Base-by-base conservation (phyloP, 2,888 invertebrate genomes). In the Labia minor region DNA sequence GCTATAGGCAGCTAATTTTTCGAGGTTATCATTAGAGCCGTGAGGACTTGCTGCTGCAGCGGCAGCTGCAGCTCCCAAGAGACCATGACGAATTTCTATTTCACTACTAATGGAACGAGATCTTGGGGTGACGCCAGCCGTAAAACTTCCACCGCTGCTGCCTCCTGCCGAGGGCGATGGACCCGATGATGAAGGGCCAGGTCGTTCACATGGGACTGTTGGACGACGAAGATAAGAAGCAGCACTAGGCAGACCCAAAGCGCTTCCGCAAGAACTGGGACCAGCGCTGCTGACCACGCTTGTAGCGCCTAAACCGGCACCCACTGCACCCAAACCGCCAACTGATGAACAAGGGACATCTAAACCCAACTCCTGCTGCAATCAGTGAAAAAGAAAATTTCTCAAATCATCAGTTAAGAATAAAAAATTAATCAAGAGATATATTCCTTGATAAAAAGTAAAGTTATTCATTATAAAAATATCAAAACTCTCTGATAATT, bases 191-290 rank as follows among this genome's bases (percentile, higher is more conserved):
- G 72, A 68, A 49, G 68, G 68, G 16, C 63, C 26, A 16, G 68
- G 69, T 8, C 67, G 76, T 72, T 72, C 77, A 76, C 67, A 77
- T 73, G 70, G 76, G 72, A 72, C 78, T 76, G 71, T 63, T 16
- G 69, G 69, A 33, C 69, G 33, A 20, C 69, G 66, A 26, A 70
- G 65, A 26, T 66, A 68, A 21, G 68, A 66, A 37, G 64, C 66
- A n/a, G 65, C 67, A 18, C 66, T 63, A 62, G 62, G 37, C 21
- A 37, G 64, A 61, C 49, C 49, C 4, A 49, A 14, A 49, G 49
- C 49, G 14, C 49, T 49, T n/a, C 49, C 49, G 16, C n/a, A n/a
- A 16, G 2, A 14, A 49, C 49, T 49, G n/a, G 49, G 49, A 3
- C 49, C 49, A 6, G 67, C 37, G 61, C 10, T 21, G 10, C 66